Base-by-base conservation (phyloP, 2,797 vertebrate species). In the Petrocephalus sullivani region DNA sequence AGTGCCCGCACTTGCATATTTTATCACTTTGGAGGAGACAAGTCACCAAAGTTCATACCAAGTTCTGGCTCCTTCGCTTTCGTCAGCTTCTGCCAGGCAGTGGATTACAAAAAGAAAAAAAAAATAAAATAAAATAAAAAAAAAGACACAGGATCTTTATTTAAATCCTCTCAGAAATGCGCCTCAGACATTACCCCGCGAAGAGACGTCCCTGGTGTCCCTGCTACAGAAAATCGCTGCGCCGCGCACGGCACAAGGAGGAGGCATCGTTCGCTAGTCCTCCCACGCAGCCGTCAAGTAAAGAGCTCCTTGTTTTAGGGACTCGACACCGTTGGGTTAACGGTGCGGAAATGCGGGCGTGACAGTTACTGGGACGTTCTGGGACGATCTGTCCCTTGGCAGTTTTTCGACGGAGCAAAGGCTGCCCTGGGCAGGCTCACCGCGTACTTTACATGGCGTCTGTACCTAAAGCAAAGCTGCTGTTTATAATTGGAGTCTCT, bases 201-300 rank as follows among this genome's bases (percentile, higher is more conserved):
- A 41, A 37, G 19, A 89, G 67, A 51, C 51, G 85, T 86, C 33
- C 84, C 61, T 3, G 4, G 83, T 23, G 85, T 46, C 37, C 54
- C 19, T 28, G 49, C 51, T 83, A 82, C 21, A 46, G 61, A 81
- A 14, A 67, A 54, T 21, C 41, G 4, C 19, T 87, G 33, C 19
- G 14, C 21, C 21, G 28, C 8, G 16, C 28, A 21, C 1, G 21
- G 46, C 21, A 7, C 19, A n/a, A 16, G 41, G 41, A 37, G 71
- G 46, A 61, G 23, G 61, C 54, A 37, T 75, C 12, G 41, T 21
- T 58, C 71, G 84, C 57, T 23, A 78, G 58, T 83, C 71, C 33
- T 84, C 49, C 46, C 85, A 23, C 57, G 41, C 58, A 84, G 19
- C 71, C 57, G 46, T 89, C 51, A 89, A 86, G 60, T 58, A 81